phyloP scores from a whole-genome alignment of 2,888 invertebrate genomes.

The Tachina grossa region DNA sequence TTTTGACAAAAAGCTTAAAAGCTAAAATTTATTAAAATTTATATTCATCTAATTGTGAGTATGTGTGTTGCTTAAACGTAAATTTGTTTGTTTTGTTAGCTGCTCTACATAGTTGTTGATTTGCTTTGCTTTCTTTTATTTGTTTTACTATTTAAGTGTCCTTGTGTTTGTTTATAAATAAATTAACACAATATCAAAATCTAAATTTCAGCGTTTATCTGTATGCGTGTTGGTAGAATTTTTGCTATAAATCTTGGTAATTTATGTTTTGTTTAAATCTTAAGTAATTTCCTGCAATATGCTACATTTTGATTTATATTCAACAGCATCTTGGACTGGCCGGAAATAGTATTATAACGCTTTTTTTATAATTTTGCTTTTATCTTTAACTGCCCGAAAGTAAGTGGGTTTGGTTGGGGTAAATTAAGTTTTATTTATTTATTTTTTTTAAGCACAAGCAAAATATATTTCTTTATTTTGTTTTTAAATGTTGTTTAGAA shows the following conservation, averaged over 20 bases:
- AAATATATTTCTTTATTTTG: background rate
- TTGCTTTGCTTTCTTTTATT: slow-evolving; percentile 7
- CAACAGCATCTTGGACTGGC: slow-evolving; percentile 13
- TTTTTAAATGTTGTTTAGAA: background rate
- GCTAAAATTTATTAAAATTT: slow-evolving; percentile 59
- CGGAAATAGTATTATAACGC: slow-evolving; percentile 29
- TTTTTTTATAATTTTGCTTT: slow-evolving; percentile 11
- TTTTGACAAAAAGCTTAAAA: slow-evolving; percentile 57
- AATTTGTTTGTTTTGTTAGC: background rate
- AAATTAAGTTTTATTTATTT: slow-evolving; percentile 34
- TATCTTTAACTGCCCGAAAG: background rate
- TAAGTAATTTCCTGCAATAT: slow-evolving; percentile 72
- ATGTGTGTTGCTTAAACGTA: background rate
- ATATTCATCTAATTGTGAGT: slow-evolving; percentile 45
- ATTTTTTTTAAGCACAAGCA: background rate
- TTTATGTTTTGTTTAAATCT: slow-evolving; percentile 73
- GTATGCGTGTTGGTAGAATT: background rate
- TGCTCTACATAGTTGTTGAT: background rate
- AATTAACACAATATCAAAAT: slow-evolving; percentile 11
- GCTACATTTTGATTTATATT: slow-evolving; percentile 70
- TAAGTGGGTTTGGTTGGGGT: background rate
- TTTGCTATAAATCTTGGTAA: slow-evolving; percentile 68
- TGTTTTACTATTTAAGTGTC: background rate
- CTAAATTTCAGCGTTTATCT: slow-evolving; percentile 20
- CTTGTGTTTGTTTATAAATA: slow-evolving; percentile 10